Evolutionary conservation across 1,140 invertebrate species (phyloP).

Genomic region (Metopolophium dirhodum): DNA sequence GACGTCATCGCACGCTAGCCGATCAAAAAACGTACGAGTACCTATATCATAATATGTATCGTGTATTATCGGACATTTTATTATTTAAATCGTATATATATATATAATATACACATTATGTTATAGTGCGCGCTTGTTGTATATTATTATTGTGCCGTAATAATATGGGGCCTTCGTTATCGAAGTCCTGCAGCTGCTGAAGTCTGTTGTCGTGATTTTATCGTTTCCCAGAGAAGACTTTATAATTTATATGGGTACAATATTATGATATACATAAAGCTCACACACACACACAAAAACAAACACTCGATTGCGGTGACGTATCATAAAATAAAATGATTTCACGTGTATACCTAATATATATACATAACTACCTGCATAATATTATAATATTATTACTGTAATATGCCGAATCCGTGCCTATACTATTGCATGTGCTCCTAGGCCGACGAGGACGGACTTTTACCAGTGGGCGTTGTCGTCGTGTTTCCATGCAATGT

Average conservation of each 20-base stretch:
- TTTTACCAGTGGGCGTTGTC: background rate
- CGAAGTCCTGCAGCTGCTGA: background rate
- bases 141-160: background rate
- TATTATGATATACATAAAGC: background rate
- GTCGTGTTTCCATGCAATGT: background rate
- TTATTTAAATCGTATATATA: no score
- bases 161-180: background rate
- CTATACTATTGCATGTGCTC: background rate
- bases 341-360: background rate
- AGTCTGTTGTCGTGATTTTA: background rate
- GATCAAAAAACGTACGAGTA: background rate
- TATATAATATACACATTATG: background rate
- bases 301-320: background rate
- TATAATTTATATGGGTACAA: background rate
- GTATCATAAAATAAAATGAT: background rate
- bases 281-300: background rate
- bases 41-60: background rate
- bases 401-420: background rate
- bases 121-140: background rate
- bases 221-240: background rate
- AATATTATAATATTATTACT: background rate
- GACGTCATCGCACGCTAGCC: background rate
- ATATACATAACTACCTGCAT: background rate
- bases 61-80: background rate
- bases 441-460: no score